phyloP scores from a whole-genome alignment of 2,797 vertebrate genomes.

The Dallia pectoralis region DNA sequence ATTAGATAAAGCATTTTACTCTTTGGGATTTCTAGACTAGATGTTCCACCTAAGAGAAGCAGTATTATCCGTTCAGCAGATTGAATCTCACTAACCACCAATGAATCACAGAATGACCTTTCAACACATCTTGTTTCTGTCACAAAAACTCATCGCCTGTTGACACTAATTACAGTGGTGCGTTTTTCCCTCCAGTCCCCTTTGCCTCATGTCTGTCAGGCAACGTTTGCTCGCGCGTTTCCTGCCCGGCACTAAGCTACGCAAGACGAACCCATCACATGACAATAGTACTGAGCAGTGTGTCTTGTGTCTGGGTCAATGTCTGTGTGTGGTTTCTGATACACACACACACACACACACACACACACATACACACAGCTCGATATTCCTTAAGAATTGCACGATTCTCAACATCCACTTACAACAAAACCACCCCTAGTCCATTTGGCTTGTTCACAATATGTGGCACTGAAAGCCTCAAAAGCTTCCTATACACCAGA shows the following conservation, averaged over 20 bases:
- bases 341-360: too few species aligned
- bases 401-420: not conserved
- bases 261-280: too few species aligned
- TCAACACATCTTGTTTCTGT: not conserved
- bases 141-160: not conserved
- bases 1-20: conserved; percentile 8
- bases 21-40: not conserved
- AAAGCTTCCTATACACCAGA: not conserved
- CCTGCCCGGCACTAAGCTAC: too few species aligned
- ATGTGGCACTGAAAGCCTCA: not conserved
- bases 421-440: not conserved
- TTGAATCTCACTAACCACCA: conserved; percentile 17
- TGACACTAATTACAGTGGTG: not conserved
- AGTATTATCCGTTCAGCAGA: not conserved
- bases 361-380: too few species aligned
- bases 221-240: too few species aligned
- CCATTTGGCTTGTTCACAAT: not conserved
- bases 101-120: not conserved
- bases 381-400: not conserved
- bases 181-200: too few species aligned
- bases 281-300: too few species aligned
- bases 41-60: not conserved
- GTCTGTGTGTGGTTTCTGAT: not conserved
- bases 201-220: too few species aligned
- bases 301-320: not conserved